Percentiles rank a stretch among this genome's conserved stretches.
phyloP scores from a whole-genome alignment of 2,113 vertebrate genomes.

The Urocynchramus pylzowi region DNA sequence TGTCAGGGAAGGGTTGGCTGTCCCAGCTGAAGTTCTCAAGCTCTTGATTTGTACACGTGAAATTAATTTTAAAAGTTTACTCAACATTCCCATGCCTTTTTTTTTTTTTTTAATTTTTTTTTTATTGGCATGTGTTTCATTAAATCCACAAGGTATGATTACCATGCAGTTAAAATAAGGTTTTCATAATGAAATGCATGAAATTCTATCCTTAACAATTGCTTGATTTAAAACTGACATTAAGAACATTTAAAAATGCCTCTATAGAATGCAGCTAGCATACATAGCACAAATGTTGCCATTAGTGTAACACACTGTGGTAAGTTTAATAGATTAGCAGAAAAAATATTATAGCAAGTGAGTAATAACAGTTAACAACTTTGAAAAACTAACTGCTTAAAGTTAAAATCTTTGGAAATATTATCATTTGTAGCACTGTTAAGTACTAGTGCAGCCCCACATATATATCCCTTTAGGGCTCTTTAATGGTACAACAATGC shows the following conservation, averaged over 20 bases:
- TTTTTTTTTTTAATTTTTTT: not conserved
- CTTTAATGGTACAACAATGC: not conserved
- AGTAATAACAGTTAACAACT: not conserved
- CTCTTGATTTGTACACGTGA: not conserved
- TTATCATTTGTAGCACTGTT: not conserved
- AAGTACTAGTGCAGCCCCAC: not conserved
- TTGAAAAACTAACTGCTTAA: not conserved
- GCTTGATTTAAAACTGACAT: not conserved
- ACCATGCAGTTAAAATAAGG: not conserved
- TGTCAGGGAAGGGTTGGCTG: not conserved
- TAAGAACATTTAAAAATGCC: not conserved
- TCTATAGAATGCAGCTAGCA: not conserved
- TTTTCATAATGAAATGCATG: not conserved
- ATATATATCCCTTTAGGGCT: not conserved
- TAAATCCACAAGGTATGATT: not conserved
- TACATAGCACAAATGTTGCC: not conserved
- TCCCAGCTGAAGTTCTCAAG: not conserved
- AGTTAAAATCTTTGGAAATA: not conserved
- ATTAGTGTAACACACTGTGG: not conserved
- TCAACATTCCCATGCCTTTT: fast-evolving
- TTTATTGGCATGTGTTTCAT: not conserved
- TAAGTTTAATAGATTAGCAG: not conserved
- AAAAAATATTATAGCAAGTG: not conserved
- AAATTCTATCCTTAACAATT: not conserved
- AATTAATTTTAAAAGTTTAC: not conserved